phyloP scores from a whole-genome alignment of 2,797 vertebrate genomes.

The Galagoides demidoff region DNA sequence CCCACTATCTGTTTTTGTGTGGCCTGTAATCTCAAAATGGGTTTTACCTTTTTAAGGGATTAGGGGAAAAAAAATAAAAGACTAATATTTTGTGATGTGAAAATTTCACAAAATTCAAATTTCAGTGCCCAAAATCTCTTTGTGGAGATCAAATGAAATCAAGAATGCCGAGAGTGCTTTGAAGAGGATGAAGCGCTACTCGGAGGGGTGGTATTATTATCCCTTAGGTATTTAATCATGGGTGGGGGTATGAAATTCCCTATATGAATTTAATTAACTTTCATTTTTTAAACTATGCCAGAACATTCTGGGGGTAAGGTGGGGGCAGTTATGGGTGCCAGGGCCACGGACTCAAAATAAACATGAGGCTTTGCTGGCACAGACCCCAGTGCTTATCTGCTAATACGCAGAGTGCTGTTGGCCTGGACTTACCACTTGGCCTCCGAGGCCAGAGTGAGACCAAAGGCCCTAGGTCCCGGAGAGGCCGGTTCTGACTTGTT shows the following conservation, averaged over 20 bases:
- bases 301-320: not conserved
- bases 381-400: not conserved
- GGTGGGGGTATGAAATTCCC: conserved; percentile 11
- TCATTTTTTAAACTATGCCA: conserved; percentile 51
- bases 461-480: not conserved
- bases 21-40: not conserved
- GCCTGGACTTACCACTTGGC: not conserved
- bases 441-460: not conserved
- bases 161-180: not conserved
- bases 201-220: not conserved
- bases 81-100: not conserved
- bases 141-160: not conserved
- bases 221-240: not conserved
- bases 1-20: not conserved
- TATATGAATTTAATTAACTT: conserved; percentile 59
- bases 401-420: not conserved
- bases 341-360: not conserved
- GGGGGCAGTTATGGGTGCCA: not conserved
- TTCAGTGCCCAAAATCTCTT: not conserved
- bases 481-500: not conserved
- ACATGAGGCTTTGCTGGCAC: not conserved
- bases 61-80: not conserved
- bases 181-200: not conserved
- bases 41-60: not conserved
- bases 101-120: not conserved